phyloP scores from a whole-genome alignment of 2,888 invertebrate species.

The Tetanocera ferruginea region DNA sequence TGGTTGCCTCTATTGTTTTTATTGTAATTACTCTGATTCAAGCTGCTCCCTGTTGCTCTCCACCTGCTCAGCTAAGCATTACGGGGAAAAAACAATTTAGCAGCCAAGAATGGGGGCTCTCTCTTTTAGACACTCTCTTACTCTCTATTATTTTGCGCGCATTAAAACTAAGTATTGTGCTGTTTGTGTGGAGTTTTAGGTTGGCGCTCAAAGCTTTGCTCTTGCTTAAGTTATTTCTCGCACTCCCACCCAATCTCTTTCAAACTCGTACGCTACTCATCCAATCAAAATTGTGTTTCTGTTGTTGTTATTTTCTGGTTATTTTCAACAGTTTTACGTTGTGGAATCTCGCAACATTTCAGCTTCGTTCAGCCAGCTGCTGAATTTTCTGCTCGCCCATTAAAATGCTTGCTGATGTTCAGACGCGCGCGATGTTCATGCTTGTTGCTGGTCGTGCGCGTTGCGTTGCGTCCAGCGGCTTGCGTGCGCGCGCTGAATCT shows the following conservation, averaged over 20 bases:
- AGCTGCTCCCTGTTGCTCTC: not conserved
- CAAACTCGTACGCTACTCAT: not conserved
- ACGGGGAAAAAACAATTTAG: too few species aligned
- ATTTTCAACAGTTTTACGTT: not conserved
- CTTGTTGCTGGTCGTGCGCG: slow-evolving; percentile 46
- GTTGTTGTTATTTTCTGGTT: not conserved
- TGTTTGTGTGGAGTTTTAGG: too few species aligned
- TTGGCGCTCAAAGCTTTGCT: too few species aligned
- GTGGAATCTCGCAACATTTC: not conserved
- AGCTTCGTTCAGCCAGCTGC: slow-evolving; percentile 12
- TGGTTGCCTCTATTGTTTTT: slow-evolving; percentile 1
- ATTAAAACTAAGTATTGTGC: too few species aligned
- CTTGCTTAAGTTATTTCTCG: not conserved
- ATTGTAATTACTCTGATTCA: not conserved
- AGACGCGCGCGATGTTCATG: slow-evolving; percentile 51
- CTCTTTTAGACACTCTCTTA: too few species aligned
- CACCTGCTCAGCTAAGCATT: not conserved
- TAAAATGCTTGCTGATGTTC: slow-evolving; percentile 53
- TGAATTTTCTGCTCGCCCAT: slow-evolving; percentile 48
- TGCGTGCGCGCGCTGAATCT: slow-evolving; percentile 18
- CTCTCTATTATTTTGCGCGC: too few species aligned
- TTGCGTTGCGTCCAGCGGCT: slow-evolving; percentile 20
- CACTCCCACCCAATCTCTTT: not conserved
- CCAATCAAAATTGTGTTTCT: not conserved
- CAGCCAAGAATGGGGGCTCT: too few species aligned